Conservation (phyloP, 2,888 invertebrate genomes). For the Cheilosia soror region DNA sequence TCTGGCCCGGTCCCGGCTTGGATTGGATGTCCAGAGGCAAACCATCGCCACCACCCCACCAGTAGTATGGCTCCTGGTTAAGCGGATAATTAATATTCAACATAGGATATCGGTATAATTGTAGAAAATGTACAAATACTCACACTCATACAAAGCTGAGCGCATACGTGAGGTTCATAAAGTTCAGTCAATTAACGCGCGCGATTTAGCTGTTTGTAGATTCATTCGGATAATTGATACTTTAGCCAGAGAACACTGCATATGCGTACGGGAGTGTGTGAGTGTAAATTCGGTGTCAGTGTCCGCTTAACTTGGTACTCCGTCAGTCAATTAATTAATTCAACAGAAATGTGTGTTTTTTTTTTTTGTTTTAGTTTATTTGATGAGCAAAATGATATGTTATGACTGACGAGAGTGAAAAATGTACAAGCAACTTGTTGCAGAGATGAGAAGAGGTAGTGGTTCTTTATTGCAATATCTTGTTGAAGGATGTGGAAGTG, state of each 20-base stretch:
- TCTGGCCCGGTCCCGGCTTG: slow-evolving; percentile 40
- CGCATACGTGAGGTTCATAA: slow-evolving; percentile 72
- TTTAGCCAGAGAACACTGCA: slow-evolving; percentile 4
- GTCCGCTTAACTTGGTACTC: slow-evolving; percentile 71
- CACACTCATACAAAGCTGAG: background rate
- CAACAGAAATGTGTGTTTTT: slow-evolving; percentile 43
- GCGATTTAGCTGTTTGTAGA: slow-evolving; percentile 69
- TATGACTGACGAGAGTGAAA: slow-evolving; percentile 22
- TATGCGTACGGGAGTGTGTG: slow-evolving; percentile 9
- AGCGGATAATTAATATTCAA: slow-evolving; percentile 71
- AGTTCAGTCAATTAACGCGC: slow-evolving; percentile 75
- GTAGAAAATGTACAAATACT: slow-evolving; percentile 62
- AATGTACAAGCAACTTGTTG: background rate
- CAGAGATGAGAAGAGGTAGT: background rate
- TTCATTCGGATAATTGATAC: slow-evolving; percentile 70
- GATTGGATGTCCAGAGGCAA: slow-evolving; percentile 39
- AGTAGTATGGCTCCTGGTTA: slow-evolving; percentile 44
- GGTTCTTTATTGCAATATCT: background rate
- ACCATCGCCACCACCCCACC: background rate
- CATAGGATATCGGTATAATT: slow-evolving; percentile 72
- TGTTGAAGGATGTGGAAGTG: background rate
- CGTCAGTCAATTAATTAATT: slow-evolving; percentile 70
- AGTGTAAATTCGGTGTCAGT: slow-evolving; percentile 58
- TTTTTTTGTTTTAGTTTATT: slow-evolving; percentile 31
- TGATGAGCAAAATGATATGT: slow-evolving; percentile 38